Evolutionary conservation across 1,140 invertebrate species (phyloP), one percentile per base, ranked within the genome.

Genomic region (Diachasma alloeum): DNA sequence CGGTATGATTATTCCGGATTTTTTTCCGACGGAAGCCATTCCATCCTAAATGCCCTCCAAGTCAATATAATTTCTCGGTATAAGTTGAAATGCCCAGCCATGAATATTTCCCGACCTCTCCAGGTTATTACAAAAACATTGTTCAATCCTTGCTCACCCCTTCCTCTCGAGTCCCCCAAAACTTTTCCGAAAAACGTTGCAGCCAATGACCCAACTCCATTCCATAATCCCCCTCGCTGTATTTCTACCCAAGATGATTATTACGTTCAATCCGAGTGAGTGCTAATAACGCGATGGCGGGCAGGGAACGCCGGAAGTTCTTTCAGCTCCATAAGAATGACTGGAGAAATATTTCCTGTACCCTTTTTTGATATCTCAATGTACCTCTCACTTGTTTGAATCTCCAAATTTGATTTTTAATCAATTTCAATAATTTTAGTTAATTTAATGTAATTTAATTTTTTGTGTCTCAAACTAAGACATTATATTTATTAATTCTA

Each of bases 241-340:
- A 68, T 36, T 44, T 36, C 53, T 26, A 11, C 22, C 59, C 31
- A 6, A 6, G 31, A 66, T 72, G 77, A 78, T 75, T 78, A 73
- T 79, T 73, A 73, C 71, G 42, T 77, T 72, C 84, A 85, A 87
- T 85, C 81, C 81, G 68, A 78, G 81, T 83, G 81, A 84, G 83
- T 84, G 85, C 83, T 83, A 86, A 85, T 86, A 85, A 84, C 79
- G 81, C 78, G 79, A 84, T 83, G 81, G 81, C 83, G 81, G 56
- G n/a, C 36, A 56, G 22, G 42, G 74, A 78, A 78, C 82, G 78
- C 39, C 39, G 39, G 83, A 83, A 81, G 76, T 68, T 80, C 74
- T 80, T 75, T 79, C 42, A 72, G 72, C 37, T 69, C 72, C 36
- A 79, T 79, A 77, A 79, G 68, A 24, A 75, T 83, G 53, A 72